Base-by-base conservation (phyloP, 1,140 invertebrate species). In the Magallana angulata region DNA sequence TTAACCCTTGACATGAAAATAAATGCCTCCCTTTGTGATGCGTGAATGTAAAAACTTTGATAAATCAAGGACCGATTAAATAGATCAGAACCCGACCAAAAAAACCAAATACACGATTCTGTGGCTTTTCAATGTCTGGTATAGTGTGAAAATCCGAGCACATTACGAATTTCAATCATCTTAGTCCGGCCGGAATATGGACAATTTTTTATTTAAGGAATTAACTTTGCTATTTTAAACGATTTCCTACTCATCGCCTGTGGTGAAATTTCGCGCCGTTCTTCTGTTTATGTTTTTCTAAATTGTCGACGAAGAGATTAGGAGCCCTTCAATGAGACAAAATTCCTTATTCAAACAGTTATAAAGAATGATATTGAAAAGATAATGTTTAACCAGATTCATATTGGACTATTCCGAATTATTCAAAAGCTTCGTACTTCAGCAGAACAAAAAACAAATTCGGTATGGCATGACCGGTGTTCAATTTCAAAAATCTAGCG, bases 341-440 rank as follows among this genome's bases (percentile, higher is more conserved):
- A 82, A 82, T 76, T 76, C 81, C 81, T 82, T 82, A 82, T 82
- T 57, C 81, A 82, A 82, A 82, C 57, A 82, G 81, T 82, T 30
- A 82, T 82, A 82, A 82, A 82, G 48, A 58, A 58, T n/a, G 81
- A 82, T 82, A 57, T 82, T 82, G 48, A 82, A 82, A 82, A 82
- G 81, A 82, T 57, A 82, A 82, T 82, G 81, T 82, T 82, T 82
- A 57, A 57, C 48, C 57, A 82, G 81, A 57, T 82, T 82, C 81
- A 82, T 82, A 14, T 58, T 82, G 81, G 56, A 82, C 18, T 56
- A 16, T 57, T 82, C 18, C 12, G 68, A 24, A 76, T 76, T 30
- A 76, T 12, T 76, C 24, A 76, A 76, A 30, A 30, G 24, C 24
- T 12, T 8, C 18, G 68, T 24, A 76, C 68, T 76, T 76, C 24